Percentiles rank a stretch among this genome's conserved stretches.
These are phyloP conservation scores for Drosophila virilis DNA, from an alignment of 1,140 invertebrate species.

Conservation along the genomic window DNA sequence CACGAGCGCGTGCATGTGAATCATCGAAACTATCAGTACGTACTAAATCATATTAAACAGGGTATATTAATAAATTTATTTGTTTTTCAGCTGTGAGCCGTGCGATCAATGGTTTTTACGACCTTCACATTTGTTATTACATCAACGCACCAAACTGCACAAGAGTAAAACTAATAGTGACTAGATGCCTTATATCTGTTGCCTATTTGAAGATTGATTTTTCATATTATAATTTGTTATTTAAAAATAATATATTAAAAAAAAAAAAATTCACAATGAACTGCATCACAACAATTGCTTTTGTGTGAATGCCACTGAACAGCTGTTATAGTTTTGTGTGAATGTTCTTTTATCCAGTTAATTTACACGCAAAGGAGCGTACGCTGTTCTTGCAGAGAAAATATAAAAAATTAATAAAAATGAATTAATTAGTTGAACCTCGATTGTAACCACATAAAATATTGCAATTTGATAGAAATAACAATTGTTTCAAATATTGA, in stretches of 20 bases:
- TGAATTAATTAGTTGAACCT: background rate
- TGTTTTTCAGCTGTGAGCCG: constrained; percentile 50
- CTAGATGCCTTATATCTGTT: background rate
- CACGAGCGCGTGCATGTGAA: constrained; percentile 55
- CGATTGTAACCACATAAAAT: background rate
- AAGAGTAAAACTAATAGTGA: constrained; percentile 19
- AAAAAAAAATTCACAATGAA: background rate
- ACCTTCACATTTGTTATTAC: constrained; percentile 44
- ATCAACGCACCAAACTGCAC: constrained; percentile 50
- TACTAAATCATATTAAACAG: background rate
- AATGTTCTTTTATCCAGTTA: constrained; percentile 18
- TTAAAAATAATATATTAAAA: background rate
- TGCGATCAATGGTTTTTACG: constrained; percentile 62
- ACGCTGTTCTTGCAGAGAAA: constrained; percentile 28
- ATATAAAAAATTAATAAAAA: background rate
- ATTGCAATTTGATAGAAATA: background rate
- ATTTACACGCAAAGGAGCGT: constrained; percentile 12
- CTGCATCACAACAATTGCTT: too few species aligned
- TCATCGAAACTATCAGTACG: constrained; percentile 58
- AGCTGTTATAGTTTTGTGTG: constrained; percentile 30
- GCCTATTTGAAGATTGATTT: background rate
- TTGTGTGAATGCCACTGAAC: constrained; percentile 1
- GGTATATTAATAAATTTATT: background rate
- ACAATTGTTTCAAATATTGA: background rate
- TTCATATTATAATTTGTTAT: background rate